A percentile compares a stretch with the other conserved stretches of the same genome.
Conservation (phyloP, 2,113 vertebrate species). For the Nycticryphes semicollaris region DNA sequence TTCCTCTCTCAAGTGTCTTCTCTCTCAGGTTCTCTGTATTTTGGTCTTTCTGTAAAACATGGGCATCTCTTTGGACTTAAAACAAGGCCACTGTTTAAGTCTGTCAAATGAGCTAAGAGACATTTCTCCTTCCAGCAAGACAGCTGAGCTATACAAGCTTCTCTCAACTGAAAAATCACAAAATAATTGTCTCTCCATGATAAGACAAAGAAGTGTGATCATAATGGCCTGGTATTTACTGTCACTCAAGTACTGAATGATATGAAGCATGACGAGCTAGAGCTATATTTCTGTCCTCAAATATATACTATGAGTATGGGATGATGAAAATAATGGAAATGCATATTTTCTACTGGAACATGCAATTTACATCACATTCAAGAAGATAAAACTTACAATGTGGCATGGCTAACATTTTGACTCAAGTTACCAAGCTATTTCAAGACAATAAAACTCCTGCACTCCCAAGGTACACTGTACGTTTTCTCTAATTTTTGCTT, state of each 20-base stretch:
- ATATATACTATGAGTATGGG: background rate
- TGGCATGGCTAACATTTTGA: background rate
- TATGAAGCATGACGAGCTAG: background rate
- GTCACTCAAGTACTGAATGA: background rate
- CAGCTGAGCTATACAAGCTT: background rate
- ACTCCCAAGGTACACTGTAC: background rate
- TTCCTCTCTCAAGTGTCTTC: background rate
- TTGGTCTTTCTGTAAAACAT: background rate
- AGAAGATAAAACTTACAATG: background rate
- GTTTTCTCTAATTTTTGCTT: background rate
- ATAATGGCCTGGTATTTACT: background rate
- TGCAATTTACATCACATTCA: background rate
- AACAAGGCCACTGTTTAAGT: background rate
- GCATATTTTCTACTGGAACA: slow-evolving; percentile 11
- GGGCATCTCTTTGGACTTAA: background rate
- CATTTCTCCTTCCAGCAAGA: background rate
- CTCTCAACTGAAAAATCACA: background rate
- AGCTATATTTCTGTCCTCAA: background rate
- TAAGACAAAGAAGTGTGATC: background rate
- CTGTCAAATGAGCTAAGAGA: background rate
- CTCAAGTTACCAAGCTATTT: background rate
- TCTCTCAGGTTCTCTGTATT: background rate
- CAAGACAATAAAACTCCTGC: background rate
- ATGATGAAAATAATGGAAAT: background rate
- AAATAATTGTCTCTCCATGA: background rate